A percentile compares a stretch with the other conserved stretches of the same genome.
phyloP scores from a whole-genome alignment of 2,113 vertebrate genomes.

The Ciconia maguari region DNA sequence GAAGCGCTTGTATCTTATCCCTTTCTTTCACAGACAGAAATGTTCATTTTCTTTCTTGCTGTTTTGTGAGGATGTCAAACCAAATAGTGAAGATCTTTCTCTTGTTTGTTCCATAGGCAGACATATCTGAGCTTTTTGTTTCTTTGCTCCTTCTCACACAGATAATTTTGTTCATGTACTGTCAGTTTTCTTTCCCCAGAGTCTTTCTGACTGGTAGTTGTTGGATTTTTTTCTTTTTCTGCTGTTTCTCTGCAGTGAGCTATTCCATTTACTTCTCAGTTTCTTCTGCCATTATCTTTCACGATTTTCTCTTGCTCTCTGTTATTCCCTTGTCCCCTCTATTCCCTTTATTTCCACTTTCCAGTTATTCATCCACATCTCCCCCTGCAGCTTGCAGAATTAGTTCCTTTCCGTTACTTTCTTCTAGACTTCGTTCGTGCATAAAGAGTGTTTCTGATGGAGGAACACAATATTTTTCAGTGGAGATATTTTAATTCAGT shows the following conservation, averaged over 20 bases:
- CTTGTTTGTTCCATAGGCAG: neutral
- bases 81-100: neutral
- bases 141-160: neutral
- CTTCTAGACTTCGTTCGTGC: accelerated
- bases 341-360: neutral
- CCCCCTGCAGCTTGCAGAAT: neutral
- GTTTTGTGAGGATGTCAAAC: neutral
- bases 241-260: neutral
- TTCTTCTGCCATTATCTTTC: neutral
- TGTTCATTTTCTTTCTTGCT: neutral
- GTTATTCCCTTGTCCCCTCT: neutral
- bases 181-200: neutral
- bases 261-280: neutral
- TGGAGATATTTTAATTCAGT: neutral
- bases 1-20: neutral
- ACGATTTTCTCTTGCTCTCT: neutral
- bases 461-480: neutral
- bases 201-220: neutral
- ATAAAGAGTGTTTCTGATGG: neutral
- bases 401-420: neutral
- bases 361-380: neutral
- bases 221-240: neutral
- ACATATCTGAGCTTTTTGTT: neutral
- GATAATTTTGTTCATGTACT: neutral
- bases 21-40: neutral